phyloP scores from a whole-genome alignment of 2,797 vertebrate genomes.

The Lutjanus campechanus region DNA sequence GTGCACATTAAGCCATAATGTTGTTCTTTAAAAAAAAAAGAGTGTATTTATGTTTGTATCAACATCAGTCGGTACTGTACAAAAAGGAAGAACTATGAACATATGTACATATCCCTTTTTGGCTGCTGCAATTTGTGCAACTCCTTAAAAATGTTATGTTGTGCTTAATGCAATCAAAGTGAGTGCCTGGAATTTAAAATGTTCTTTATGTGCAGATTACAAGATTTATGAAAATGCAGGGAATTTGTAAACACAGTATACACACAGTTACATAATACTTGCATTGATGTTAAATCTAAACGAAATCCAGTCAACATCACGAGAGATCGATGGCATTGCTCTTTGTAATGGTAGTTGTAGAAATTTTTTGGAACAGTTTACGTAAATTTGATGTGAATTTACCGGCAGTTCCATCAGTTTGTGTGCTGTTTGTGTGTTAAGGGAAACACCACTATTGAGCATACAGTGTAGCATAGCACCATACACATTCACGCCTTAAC shows the following conservation, averaged over 20 bases:
- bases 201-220: conserved; percentile 85
- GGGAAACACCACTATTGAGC: conserved; percentile 83
- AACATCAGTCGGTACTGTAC: conserved; percentile 84
- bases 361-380: conserved; percentile 59
- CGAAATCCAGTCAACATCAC: conserved; percentile 66
- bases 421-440: conserved; percentile 65
- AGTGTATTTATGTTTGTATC: conserved; percentile 80
- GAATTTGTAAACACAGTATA: conserved; percentile 88
- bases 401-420: conserved; percentile 67
- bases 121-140: conserved; percentile 91
- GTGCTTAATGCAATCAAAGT: conserved; percentile 93
- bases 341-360: conserved; percentile 60
- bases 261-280: conserved; percentile 72
- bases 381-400: conserved; percentile 70
- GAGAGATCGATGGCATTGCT: conserved; percentile 62
- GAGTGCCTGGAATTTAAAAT: conserved; percentile 90
- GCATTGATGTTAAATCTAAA: conserved; percentile 69
- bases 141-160: conserved; percentile 90
- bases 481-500: conserved; percentile 88
- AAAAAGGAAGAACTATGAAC: conserved; percentile 82
- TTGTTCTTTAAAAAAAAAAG: conserved; percentile 60
- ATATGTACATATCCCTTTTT: conserved; percentile 88
- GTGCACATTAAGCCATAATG: conserved; percentile 82
- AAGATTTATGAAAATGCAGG: conserved; percentile 88
- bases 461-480: conserved; percentile 88